A percentile compares a stretch with the other conserved stretches of the same genome.
Conservation (phyloP, 2,888 invertebrate species). For the Agriotes lineatus region DNA sequence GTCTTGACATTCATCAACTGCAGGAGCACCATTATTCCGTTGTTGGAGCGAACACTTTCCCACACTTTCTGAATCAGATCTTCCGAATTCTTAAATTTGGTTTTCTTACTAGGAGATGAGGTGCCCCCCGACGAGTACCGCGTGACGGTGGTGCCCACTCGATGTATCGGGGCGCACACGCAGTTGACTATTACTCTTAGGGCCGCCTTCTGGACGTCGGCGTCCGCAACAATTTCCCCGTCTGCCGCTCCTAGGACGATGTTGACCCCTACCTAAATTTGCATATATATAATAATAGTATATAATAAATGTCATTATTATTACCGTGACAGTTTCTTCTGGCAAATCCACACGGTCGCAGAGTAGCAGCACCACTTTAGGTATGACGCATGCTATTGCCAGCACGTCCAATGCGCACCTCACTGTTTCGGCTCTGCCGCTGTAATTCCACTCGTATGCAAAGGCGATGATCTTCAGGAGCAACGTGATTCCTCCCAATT, state of each 20-base stretch:
- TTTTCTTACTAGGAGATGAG: conserved; percentile 73
- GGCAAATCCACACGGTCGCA: conserved; percentile 83
- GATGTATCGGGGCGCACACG: conserved; percentile 89
- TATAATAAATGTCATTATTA: too few relatives aligned
- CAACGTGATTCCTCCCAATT: conserved; percentile 85
- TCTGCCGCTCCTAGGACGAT: conserved; percentile 89
- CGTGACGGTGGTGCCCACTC: conserved; percentile 73
- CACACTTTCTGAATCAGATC: conserved; percentile 93
- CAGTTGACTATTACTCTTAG: conserved; percentile 92
- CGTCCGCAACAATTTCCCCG: conserved; percentile 90
- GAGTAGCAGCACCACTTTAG: conserved; percentile 78
- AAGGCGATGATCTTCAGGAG: conserved; percentile 89
- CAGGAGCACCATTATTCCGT: conserved; percentile 95
- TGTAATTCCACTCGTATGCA: conserved; percentile 93
- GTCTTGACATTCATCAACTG: conserved; percentile 92
- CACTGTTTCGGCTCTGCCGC: conserved; percentile 88
- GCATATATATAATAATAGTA: too few relatives aligned
- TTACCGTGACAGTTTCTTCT: conserved; percentile 82
- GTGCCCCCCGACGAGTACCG: conserved; percentile 65
- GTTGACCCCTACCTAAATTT: conserved; percentile 81
- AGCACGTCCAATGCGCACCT: conserved; percentile 88
- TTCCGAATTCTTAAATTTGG: conserved; percentile 77
- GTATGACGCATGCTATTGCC: conserved; percentile 90
- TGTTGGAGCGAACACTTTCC: conserved; percentile 93
- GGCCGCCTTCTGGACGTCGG: conserved; percentile 93